phyloP scores from a whole-genome alignment of 2,888 invertebrate genomes.

The Pachliopta kotzebuea region DNA sequence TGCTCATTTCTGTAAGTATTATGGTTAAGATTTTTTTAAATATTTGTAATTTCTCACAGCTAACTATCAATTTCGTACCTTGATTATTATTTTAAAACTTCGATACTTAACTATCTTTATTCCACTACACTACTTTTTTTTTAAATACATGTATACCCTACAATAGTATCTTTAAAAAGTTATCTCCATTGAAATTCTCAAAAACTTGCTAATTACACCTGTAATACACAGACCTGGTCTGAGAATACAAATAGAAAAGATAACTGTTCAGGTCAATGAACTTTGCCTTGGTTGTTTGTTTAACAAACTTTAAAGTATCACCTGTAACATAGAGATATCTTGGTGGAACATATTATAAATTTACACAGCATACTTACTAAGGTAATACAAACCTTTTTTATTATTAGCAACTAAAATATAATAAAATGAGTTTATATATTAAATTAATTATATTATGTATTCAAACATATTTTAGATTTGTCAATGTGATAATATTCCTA shows the following conservation, averaged over 20 bases:
- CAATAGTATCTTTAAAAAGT: neutral
- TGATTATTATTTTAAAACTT: neutral
- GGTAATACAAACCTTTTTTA: neutral
- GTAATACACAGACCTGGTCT: constrained; percentile 15
- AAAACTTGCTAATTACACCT: constrained; percentile 12
- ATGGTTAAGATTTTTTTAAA: neutral
- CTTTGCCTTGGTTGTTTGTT: constrained; percentile 24
- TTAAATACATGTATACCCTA: neutral
- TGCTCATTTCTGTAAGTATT: constrained; percentile 78
- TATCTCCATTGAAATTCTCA: constrained; percentile 2
- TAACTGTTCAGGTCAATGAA: constrained; percentile 30
- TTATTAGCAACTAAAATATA: neutral
- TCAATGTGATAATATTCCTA: neutral
- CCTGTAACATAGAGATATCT: constrained; percentile 26
- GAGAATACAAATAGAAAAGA: constrained; percentile 29
- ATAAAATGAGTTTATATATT: no score
- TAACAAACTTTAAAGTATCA: constrained; percentile 29
- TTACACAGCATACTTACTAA: constrained; percentile 1
- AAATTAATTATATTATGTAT: neutral
- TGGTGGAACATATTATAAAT: constrained; percentile 5
- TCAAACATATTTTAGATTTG: neutral
- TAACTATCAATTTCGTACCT: no score
- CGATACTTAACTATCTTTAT: neutral
- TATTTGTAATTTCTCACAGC: no score
- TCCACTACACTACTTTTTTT: neutral